These are phyloP conservation scores for Apotomis betuletana DNA, from an alignment of 2,888 invertebrate species.

Conservation along the genomic window DNA sequence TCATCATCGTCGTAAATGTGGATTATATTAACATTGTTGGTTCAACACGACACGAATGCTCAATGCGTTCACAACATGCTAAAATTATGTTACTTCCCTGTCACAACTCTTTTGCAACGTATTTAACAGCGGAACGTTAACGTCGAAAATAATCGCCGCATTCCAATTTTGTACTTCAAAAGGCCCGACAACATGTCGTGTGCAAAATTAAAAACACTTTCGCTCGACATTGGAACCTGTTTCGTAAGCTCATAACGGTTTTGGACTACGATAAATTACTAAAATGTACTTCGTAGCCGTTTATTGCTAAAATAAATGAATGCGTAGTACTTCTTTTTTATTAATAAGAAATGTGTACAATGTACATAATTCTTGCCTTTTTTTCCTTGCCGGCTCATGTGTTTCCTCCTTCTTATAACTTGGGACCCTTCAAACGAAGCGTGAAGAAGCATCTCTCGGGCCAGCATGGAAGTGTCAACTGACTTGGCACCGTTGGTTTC, in stretches of 20 bases:
- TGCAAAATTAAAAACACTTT: constrained; percentile 54
- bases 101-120: constrained; percentile 14
- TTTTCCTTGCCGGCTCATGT: too few species aligned
- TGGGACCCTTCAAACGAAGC: too few species aligned
- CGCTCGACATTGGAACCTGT: constrained; percentile 44
- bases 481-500: too few species aligned
- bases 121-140: constrained; percentile 31
- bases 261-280: constrained; percentile 23
- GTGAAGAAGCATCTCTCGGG: too few species aligned
- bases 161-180: constrained; percentile 39
- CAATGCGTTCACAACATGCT: constrained; percentile 11
- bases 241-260: constrained; percentile 43
- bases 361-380: too few species aligned
- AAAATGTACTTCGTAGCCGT: not conserved
- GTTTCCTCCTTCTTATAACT: too few species aligned
- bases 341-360: too few species aligned
- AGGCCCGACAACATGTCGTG: constrained; percentile 38
- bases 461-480: too few species aligned
- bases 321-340: too few species aligned
- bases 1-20: not conserved
- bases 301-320: not conserved
- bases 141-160: constrained; percentile 28
- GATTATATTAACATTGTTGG: not conserved
- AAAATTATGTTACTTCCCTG: constrained; percentile 18
- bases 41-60: constrained; percentile 1